Conservation (phyloP, 2,797 vertebrate species). For the Rhinichthys osculus region DNA sequence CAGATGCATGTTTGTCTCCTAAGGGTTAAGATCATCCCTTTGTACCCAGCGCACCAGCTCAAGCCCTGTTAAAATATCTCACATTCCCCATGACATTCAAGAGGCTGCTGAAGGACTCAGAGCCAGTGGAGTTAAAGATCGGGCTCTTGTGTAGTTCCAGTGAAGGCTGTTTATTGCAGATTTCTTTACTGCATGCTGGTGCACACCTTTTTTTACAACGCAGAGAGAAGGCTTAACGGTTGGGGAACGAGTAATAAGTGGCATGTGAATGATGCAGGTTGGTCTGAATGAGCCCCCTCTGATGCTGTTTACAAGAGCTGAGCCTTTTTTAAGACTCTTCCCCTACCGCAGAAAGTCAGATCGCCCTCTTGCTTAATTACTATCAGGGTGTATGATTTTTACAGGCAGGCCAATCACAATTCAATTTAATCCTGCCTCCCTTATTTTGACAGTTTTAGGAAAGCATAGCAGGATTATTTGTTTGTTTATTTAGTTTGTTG, state of each 20-base stretch:
- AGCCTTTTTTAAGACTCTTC: conserved; percentile 62
- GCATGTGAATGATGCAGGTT: conserved; percentile 70
- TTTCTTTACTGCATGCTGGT: conserved; percentile 74
- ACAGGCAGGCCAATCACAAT: conserved; percentile 54
- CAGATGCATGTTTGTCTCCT: conserved; percentile 18
- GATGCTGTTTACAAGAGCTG: conserved; percentile 73
- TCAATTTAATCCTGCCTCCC: conserved; percentile 49
- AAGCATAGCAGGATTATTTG: conserved; percentile 5
- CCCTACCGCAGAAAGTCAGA: conserved; percentile 57
- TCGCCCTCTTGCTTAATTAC: conserved; percentile 65
- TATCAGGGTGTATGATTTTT: conserved; percentile 64
- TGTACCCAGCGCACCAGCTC: conserved; percentile 21
- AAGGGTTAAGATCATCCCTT: conserved; percentile 36
- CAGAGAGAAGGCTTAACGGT: conserved; percentile 62
- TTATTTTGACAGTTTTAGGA: conserved; percentile 18
- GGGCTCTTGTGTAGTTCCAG: conserved; percentile 62
- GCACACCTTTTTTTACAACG: conserved; percentile 73
- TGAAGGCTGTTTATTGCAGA: conserved; percentile 72
- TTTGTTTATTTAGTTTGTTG: not conserved
- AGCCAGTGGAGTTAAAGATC: conserved; percentile 54
- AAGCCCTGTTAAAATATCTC: conserved; percentile 61
- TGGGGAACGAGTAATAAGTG: conserved; percentile 65
- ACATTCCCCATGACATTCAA: conserved; percentile 62
- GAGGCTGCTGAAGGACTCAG: conserved; percentile 56
- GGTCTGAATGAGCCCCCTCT: conserved; percentile 71